Conservation (phyloP, 2,797 vertebrate species). For the Pelochelys cantorii region DNA sequence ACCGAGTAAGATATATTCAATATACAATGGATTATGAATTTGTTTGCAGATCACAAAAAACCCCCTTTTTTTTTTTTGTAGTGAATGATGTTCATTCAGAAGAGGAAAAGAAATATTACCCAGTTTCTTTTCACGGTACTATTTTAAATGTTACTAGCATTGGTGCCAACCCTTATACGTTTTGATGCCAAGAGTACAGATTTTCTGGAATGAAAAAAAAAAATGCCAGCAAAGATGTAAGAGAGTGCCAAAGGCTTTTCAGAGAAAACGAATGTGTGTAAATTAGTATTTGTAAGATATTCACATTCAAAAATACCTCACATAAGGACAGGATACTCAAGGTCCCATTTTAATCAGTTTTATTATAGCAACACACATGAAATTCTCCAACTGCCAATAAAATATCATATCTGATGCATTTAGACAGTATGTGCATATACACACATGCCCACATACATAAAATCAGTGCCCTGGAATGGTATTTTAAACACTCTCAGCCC, state of each 20-base stretch:
- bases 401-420: constrained; percentile 42
- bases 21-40: constrained; percentile 63
- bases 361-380: constrained; percentile 27
- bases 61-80: constrained; percentile 20
- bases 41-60: background rate
- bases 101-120: constrained; percentile 53
- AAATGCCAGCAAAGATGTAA: constrained; percentile 32
- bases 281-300: constrained; percentile 10
- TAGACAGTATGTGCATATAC: fast-evolving
- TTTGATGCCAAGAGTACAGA: constrained; percentile 45
- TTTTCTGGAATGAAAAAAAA: constrained; percentile 59
- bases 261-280: constrained; percentile 42
- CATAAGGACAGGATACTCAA: constrained; percentile 20
- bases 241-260: constrained; percentile 14
- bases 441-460: background rate
- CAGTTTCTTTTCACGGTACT: constrained; percentile 31
- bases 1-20: background rate
- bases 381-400: constrained; percentile 55
- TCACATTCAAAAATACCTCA: constrained; percentile 36
- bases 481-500: constrained; percentile 17
- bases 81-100: constrained; percentile 32
- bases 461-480: constrained; percentile 50
- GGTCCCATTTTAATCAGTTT: constrained; percentile 52
- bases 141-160: background rate
- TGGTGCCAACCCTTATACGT: background rate